These are phyloP conservation scores for Ditylenchus weischeri DNA, from an alignment of 2,888 invertebrate species.

Conservation along the genomic window DNA sequence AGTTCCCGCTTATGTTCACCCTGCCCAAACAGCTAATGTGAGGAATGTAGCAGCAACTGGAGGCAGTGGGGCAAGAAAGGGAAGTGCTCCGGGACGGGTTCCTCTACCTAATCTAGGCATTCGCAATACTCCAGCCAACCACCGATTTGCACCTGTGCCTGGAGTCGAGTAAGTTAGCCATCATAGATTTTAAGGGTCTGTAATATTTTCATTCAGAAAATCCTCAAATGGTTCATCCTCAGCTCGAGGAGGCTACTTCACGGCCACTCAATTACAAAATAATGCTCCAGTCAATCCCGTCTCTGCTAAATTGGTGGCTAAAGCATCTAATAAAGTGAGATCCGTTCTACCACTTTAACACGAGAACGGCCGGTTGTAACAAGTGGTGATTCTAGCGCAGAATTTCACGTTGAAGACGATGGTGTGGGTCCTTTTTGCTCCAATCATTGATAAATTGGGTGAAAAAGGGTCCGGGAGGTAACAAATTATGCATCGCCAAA, in stretches of 20 bases:
- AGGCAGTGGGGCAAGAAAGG: conserved; percentile 29
- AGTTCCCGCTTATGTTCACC: conserved; percentile 25
- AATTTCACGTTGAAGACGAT: no score
- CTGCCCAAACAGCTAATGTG: conserved; percentile 27
- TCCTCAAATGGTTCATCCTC: conserved; percentile 35
- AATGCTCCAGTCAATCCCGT: conserved; percentile 24
- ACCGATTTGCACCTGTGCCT: conserved; percentile 23
- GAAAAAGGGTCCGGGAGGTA: no score
- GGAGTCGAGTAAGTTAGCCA: conserved; percentile 17
- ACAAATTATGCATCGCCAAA: no score
- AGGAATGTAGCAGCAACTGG: conserved; percentile 18
- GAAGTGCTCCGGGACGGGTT: conserved; percentile 37
- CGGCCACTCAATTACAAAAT: not conserved
- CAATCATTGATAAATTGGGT: no score
- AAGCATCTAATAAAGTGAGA: conserved; percentile 22
- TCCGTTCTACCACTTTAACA: no score
- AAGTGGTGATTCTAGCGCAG: no score
- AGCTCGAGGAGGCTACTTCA: conserved; percentile 19
- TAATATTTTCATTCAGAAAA: conserved; percentile 13
- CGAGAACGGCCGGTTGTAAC: no score
- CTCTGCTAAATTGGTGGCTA: conserved; percentile 33
- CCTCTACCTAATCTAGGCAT: conserved; percentile 30
- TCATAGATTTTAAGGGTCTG: not conserved
- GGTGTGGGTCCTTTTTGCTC: no score
- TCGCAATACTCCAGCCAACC: conserved; percentile 18